A percentile compares a stretch with the other conserved stretches of the same genome.
Conservation (phyloP, 2,888 invertebrate genomes). For the Gastracanthus pulcherrimus region DNA sequence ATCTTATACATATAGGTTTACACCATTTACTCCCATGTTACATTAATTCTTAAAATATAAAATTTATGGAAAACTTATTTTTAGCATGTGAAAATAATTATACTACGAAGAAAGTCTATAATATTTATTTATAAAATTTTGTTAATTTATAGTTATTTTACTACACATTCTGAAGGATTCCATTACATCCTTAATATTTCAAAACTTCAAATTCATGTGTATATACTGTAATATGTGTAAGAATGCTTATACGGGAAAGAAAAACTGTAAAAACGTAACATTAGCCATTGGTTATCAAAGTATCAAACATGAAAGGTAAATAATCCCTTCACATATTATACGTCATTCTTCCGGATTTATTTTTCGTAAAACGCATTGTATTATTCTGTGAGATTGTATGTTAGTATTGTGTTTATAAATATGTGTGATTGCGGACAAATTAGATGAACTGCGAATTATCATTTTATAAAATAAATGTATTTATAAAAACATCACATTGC, state of each 20-base stretch:
- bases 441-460: conserved; percentile 36
- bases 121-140: conserved; percentile 32
- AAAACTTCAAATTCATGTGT: conserved; percentile 42
- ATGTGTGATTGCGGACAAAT: conserved; percentile 52
- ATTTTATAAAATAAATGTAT: conserved; percentile 62
- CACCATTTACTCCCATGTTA: conserved; percentile 13
- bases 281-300: neutral
- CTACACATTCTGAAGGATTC: neutral
- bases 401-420: conserved; percentile 53
- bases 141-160: conserved; percentile 22
- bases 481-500: conserved; percentile 54
- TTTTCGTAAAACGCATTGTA: conserved; percentile 14
- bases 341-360: neutral
- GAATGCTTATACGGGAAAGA: conserved; percentile 15
- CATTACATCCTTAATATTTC: conserved; percentile 4
- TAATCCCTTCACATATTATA: neutral
- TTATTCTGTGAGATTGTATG: conserved; percentile 1
- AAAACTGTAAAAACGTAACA: conserved; percentile 22
- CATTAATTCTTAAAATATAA: conserved; percentile 9
- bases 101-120: neutral
- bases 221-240: conserved; percentile 59
- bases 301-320: neutral
- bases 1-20: neutral
- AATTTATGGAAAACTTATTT: conserved; percentile 30
- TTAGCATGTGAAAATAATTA: neutral